Conservation (phyloP, 1,140 invertebrate species). For the Leptinotarsa lineolata region DNA sequence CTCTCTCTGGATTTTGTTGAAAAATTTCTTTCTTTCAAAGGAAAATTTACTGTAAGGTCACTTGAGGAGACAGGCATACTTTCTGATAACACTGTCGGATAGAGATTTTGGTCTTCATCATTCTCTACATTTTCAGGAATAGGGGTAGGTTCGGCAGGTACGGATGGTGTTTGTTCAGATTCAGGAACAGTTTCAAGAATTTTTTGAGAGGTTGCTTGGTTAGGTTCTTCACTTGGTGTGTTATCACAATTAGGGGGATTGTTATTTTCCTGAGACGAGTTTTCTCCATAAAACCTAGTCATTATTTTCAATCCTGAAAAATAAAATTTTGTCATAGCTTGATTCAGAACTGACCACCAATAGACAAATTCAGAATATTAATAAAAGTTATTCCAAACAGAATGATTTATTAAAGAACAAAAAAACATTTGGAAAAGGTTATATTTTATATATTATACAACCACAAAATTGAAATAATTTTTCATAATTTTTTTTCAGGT, state of each 20-base stretch:
- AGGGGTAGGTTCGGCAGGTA: neutral
- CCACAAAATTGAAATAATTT: no score
- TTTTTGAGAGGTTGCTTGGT: constrained; percentile 1
- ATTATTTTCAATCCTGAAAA: constrained; percentile 46
- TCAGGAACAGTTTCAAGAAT: constrained; percentile 22
- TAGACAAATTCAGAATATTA: no score
- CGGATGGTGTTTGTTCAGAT: neutral
- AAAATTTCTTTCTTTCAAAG: constrained; percentile 45
- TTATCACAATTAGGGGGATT: constrained; percentile 18
- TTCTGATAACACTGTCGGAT: constrained; percentile 11
- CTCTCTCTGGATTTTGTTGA: constrained; percentile 45
- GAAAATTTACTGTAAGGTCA: constrained; percentile 38
- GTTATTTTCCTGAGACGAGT: constrained; percentile 18
- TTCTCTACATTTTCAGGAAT: neutral
- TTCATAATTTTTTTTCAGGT: no score
- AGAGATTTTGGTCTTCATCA: constrained; percentile 23
- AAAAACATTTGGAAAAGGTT: no score
- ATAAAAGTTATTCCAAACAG: no score
- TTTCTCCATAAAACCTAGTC: constrained; percentile 41
- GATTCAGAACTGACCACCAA: no score
- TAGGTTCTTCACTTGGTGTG: neutral
- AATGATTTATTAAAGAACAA: no score
- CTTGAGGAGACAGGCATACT: constrained; percentile 37
- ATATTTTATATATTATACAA: no score
- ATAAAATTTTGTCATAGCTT: neutral